Evolutionary conservation across 2,113 vertebrate genomes (phyloP).

Genomic region (Xenopus laevis): DNA sequence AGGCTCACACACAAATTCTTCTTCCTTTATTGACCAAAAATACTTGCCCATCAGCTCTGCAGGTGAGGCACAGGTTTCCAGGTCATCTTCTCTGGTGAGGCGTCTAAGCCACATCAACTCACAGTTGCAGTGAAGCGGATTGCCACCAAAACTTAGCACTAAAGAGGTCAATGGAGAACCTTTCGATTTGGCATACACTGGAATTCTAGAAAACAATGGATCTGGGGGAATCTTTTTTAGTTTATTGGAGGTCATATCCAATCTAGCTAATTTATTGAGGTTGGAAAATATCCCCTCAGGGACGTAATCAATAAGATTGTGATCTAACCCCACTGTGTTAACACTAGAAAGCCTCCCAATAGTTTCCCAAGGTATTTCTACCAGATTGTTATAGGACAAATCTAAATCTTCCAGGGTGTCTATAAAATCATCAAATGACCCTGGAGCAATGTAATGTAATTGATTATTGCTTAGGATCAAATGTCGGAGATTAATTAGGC

Average conservation of each 20-base stretch:
- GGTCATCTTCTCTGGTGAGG: slow-evolving; percentile 84
- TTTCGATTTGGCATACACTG: slow-evolving; percentile 82
- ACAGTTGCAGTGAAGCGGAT: slow-evolving; percentile 92
- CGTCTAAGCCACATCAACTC: slow-evolving; percentile 89
- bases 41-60: slow-evolving; percentile 82
- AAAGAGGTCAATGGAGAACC: slow-evolving; percentile 76
- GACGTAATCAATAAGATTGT: slow-evolving; percentile 89
- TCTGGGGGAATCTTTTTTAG: slow-evolving; percentile 93
- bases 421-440: slow-evolving; percentile 82
- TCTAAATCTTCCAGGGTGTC: slow-evolving; percentile 88
- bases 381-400: slow-evolving; percentile 92
- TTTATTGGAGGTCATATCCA: slow-evolving; percentile 97
- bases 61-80: slow-evolving; percentile 89
- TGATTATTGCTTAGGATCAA: slow-evolving; percentile 92
- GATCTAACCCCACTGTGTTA: slow-evolving; percentile 89
- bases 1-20: slow-evolving; percentile 91
- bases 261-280: slow-evolving; percentile 85
- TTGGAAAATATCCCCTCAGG: slow-evolving; percentile 90
- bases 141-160: slow-evolving; percentile 88
- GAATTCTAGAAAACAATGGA: slow-evolving; percentile 85
- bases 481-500: slow-evolving; percentile 82
- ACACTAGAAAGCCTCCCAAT: slow-evolving; percentile 82
- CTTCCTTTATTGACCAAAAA: slow-evolving; percentile 92
- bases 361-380: slow-evolving; percentile 81
- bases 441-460: slow-evolving; percentile 76